These are phyloP conservation scores for Machimus rusticus DNA, from an alignment of 2,888 invertebrate genomes.

Conservation along the genomic window DNA sequence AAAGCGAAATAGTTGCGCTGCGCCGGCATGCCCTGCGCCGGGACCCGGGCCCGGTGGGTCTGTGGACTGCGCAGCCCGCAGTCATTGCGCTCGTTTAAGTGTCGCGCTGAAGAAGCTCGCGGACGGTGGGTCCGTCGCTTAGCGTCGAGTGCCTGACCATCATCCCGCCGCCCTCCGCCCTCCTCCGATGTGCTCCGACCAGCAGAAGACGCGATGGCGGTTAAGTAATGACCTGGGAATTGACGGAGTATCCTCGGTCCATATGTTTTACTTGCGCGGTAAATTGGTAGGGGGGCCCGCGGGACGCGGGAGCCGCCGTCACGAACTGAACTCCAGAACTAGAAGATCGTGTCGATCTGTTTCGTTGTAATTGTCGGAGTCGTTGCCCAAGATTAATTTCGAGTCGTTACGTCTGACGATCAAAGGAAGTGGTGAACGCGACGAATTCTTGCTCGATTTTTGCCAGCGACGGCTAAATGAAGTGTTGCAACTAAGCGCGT, in stretches of 20 bases:
- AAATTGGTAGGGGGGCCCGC: neutral
- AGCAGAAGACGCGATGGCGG: slow-evolving; percentile 13
- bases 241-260: slow-evolving; percentile 24
- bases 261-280: slow-evolving; percentile 1
- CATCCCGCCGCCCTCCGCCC: neutral
- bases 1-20: neutral
- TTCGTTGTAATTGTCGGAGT: slow-evolving; percentile 21
- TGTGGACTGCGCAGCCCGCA: neutral
- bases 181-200: neutral
- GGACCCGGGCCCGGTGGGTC: neutral
- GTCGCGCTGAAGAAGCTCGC: slow-evolving; percentile 6
- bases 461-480: neutral
- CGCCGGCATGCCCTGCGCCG: slow-evolving; percentile 1
- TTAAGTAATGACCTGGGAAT: slow-evolving; percentile 40
- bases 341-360: slow-evolving; percentile 38
- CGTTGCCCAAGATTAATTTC: slow-evolving; percentile 29
- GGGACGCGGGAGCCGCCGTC: neutral
- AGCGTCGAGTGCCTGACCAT: neutral
- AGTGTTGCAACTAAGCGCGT: neutral
- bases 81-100: slow-evolving; percentile 15
- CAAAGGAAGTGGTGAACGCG: slow-evolving; percentile 3
- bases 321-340: slow-evolving; percentile 31
- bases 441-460: slow-evolving; percentile 8
- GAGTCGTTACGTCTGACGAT: slow-evolving; percentile 8
- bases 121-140: neutral